Conservation (phyloP, 2,797 vertebrate species). For the Tenualosa thibaudeaui region DNA sequence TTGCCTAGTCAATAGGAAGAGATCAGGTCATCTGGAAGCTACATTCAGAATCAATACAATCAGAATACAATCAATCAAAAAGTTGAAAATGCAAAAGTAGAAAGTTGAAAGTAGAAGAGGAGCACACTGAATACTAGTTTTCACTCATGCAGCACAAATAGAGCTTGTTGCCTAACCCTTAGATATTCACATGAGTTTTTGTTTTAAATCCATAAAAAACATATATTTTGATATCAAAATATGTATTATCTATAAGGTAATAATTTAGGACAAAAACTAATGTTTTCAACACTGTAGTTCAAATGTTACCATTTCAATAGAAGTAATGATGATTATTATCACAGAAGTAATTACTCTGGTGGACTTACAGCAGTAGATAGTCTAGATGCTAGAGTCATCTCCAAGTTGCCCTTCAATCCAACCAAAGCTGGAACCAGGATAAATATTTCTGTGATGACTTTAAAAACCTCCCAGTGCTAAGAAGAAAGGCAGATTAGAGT, state of each 20-base stretch:
- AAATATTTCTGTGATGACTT: constrained; percentile 88
- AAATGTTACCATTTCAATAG: background rate
- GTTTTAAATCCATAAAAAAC: too few relatives aligned
- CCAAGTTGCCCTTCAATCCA: constrained; percentile 96
- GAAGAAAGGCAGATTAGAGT: constrained; percentile 41
- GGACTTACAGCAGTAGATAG: constrained; percentile 93
- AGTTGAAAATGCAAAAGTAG: background rate
- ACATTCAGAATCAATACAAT: constrained; percentile 15
- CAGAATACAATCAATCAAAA: too few relatives aligned
- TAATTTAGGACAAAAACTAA: background rate
- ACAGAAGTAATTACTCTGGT: background rate
- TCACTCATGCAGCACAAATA: background rate
- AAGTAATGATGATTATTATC: too few relatives aligned
- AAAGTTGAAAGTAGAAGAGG: background rate
- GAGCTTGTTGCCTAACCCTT: background rate
- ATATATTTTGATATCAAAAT: too few relatives aligned
- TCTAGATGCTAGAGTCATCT: constrained; percentile 95
- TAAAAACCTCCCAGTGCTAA: constrained; percentile 95
- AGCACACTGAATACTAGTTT: background rate
- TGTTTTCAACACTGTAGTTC: background rate
- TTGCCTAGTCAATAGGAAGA: constrained; percentile 75
- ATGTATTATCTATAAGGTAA: background rate
- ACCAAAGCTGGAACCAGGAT: constrained; percentile 93
- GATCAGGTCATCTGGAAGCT: constrained; percentile 9
- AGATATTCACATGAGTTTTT: background rate